Conservation (phyloP, 2,113 vertebrate species). For the Xenopus borealis region DNA sequence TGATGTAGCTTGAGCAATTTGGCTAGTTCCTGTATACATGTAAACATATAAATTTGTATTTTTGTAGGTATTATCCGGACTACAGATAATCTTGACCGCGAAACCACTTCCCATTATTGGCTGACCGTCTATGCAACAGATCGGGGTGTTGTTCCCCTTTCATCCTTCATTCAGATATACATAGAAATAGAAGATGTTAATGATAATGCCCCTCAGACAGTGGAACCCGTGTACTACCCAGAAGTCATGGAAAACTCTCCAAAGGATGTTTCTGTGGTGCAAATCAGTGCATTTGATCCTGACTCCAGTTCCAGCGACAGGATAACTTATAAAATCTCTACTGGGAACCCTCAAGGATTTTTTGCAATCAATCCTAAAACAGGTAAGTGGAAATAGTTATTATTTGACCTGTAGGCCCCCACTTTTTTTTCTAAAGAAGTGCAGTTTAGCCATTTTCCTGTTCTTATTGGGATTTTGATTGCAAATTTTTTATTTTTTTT, state of each 20-base stretch:
- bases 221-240: conserved; percentile 91
- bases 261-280: conserved; percentile 89
- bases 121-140: conserved; percentile 93
- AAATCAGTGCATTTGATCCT: conserved; percentile 88
- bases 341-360: conserved; percentile 98
- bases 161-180: conserved; percentile 87
- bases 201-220: conserved; percentile 90
- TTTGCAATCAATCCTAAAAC: conserved; percentile 85
- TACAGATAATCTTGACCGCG: conserved; percentile 82
- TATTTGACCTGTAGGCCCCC: neutral
- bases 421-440: too few species aligned
- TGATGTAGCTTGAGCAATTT: too few species aligned
- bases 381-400: conserved; percentile 65
- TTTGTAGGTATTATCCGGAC: conserved; percentile 84
- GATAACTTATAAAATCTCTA: conserved; percentile 87
- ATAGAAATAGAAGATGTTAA: conserved; percentile 92
- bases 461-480: neutral
- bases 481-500: neutral
- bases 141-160: conserved; percentile 84
- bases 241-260: conserved; percentile 90
- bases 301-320: conserved; percentile 85
- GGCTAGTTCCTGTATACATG: too few species aligned
- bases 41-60: neutral
- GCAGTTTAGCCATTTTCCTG: neutral
- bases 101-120: conserved; percentile 91